Evolutionary conservation across 2,888 invertebrate genomes (phyloP).

Genomic region (Cenopis cana): DNA sequence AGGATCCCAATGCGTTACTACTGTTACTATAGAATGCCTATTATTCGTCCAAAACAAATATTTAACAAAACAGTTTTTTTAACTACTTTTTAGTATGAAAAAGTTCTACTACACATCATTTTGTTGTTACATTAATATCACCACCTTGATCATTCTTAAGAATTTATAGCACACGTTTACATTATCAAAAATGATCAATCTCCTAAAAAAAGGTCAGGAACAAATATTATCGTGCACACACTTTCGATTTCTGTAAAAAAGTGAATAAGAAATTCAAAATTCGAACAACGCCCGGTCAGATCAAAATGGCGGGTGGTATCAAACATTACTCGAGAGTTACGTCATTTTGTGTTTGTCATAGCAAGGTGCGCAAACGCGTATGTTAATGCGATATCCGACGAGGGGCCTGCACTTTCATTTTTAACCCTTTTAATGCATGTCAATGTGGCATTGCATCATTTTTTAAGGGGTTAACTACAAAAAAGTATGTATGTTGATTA

Average conservation of each 20-base stretch:
- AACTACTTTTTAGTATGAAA: neutral
- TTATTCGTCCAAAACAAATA: neutral
- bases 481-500: neutral
- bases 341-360: neutral
- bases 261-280: slow-evolving; percentile 28
- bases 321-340: neutral
- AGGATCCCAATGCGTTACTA: too few species aligned
- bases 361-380: slow-evolving; percentile 40
- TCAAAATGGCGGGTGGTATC: slow-evolving; percentile 7
- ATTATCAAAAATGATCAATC: slow-evolving; percentile 23
- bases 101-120: neutral
- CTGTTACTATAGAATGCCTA: neutral
- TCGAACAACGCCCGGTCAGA: neutral
- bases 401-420: slow-evolving; percentile 35
- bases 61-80: neutral
- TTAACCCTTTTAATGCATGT: slow-evolving; percentile 29
- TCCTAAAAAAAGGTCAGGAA: slow-evolving; percentile 34
- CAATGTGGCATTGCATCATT: slow-evolving; percentile 15
- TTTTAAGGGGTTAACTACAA: slow-evolving; percentile 24
- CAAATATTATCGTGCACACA: slow-evolving; percentile 37
- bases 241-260: slow-evolving; percentile 43
- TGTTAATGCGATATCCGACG: slow-evolving; percentile 41
- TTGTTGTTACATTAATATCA: neutral
- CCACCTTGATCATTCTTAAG: neutral
- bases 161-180: neutral